Conservation (phyloP, 2,888 invertebrate species). For the Nephrotoma flavescens region DNA sequence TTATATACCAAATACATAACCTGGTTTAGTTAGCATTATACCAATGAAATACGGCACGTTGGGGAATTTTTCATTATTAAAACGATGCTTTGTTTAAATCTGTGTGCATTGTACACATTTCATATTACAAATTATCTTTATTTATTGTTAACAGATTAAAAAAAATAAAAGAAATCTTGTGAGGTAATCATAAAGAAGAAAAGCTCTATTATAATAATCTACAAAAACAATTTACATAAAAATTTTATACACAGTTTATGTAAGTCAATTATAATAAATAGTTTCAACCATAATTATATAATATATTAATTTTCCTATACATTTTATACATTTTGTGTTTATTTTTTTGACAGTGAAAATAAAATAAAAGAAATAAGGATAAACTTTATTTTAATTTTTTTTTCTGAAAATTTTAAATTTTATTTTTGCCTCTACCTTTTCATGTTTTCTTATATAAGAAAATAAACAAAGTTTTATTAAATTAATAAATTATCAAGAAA, state of each 20-base stretch:
- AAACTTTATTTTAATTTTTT: background rate
- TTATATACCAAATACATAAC: background rate
- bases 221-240: background rate
- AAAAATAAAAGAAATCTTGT: background rate
- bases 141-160: background rate
- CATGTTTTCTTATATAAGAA: background rate
- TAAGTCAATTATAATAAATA: background rate
- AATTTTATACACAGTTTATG: background rate
- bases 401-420: background rate
- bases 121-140: background rate
- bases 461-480: background rate
- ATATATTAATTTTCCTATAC: background rate
- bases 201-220: background rate
- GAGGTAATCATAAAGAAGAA: background rate
- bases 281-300: background rate
- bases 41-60: background rate
- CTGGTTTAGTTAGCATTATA: background rate
- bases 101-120: background rate
- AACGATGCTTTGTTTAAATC: background rate
- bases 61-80: background rate
- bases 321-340: background rate
- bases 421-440: background rate
- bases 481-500: background rate
- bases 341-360: background rate
- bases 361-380: background rate